A percentile compares a stretch with the other conserved stretches of the same genome.
Evolutionary conservation across 1,140 invertebrate species (phyloP).

Genomic region (Zaprionus kolodkinae): DNA sequence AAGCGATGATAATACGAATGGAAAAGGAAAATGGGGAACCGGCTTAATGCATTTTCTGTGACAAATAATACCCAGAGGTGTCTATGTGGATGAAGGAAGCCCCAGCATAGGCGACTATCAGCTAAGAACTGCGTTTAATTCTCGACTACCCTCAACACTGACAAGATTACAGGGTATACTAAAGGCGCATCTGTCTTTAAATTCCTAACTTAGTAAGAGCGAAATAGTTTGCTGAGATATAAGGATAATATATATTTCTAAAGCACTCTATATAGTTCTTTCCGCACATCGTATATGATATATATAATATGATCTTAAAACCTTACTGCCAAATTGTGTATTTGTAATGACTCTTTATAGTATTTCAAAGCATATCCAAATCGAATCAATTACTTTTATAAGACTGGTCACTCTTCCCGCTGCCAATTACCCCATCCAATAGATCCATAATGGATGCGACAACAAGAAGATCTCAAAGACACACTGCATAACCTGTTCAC

Average conservation of each 20-base stretch:
- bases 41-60: slow-evolving; percentile 81
- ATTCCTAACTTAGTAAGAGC: too few species aligned
- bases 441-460: neutral
- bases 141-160: neutral
- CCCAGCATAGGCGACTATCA: too few species aligned
- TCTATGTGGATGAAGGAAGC: slow-evolving; percentile 24
- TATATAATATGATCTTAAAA: too few species aligned
- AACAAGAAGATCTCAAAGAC: neutral
- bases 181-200: too few species aligned
- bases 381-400: neutral
- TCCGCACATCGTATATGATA: too few species aligned
- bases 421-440: neutral
- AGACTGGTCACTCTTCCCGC: neutral
- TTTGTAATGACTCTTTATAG: too few species aligned
- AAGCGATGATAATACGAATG: slow-evolving; percentile 8
- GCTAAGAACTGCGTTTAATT: neutral
- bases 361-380: neutral
- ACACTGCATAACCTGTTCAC: neutral
- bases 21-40: slow-evolving; percentile 44
- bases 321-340: too few species aligned
- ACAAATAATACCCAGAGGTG: slow-evolving; percentile 60
- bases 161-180: neutral
- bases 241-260: too few species aligned
- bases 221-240: too few species aligned
- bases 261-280: too few species aligned